Evolutionary conservation across 2,113 vertebrate genomes (phyloP), one percentile per base, ranked within the genome.

Genomic region (Hystrix brachyura): DNA sequence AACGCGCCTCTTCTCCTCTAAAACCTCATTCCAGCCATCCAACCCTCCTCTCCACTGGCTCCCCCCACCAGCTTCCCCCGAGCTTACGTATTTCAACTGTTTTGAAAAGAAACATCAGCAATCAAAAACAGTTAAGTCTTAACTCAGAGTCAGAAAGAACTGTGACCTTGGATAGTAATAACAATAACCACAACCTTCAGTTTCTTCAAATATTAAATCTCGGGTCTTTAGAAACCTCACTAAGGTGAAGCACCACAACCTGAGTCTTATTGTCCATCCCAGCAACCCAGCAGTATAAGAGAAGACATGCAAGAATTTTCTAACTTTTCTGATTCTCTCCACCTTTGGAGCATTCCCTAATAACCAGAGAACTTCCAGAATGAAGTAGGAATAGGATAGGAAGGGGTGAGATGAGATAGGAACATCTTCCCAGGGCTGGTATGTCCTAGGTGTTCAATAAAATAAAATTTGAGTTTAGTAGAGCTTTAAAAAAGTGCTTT

Each of bases 21-120:
- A 71, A 43, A 55, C 57, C 19, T 19, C 74, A 69, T 23, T 29
- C 27, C 11, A n/a, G 32, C 14, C 38, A 38, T 38, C 38, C 38
- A 38, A 38, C 38, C 38, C 38, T 38, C 34, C 76, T 51, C 69
- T 74, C 53, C 14, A 43, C 59, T 76, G 65, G 1, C 67, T 59
- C 83, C 23, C 29, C 85, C 46, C 43, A 3, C 7, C 38, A 12
- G 43, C 32, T 13, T 74, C 12, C 43, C 32, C 38, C 64, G 71
- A 74, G 27, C 74, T 38, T 21, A 32, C 2, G 5, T 46, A 51
- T 43, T 90, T 93, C 62, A 53, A 48, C 14, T 60, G 29, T 86
- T 96, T 93, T 51, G 51, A 64, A 55, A 95, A 95, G 87, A 82
- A 64, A 59, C n/a, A 69, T 38, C 27, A 90, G 18, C 53, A 25